Base-by-base conservation (phyloP, 2,113 vertebrate species). In the Opisthocomus hoazin region DNA sequence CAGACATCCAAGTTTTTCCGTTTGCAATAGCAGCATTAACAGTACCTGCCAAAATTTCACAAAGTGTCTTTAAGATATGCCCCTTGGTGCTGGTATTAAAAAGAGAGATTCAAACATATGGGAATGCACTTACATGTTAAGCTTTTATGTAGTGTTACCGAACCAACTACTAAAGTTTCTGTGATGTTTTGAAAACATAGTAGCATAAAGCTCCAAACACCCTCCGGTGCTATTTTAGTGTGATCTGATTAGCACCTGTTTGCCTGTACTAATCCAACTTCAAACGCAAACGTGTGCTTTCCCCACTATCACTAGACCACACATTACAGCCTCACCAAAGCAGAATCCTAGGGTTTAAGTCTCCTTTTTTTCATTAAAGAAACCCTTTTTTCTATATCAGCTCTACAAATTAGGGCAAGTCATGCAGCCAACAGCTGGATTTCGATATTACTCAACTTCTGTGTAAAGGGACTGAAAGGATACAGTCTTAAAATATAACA, bases 231-330 rank as follows among this genome's bases (percentile, higher is more conserved):
- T 87, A 46, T 65, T 96, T 95, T 83, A 87, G n/a, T 94, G 53
- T 94, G 91, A 96, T 96, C 90, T 96, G 94, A 97, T 96, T 96
- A 97, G 90, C 80, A 95, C 94, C 93, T 95, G 95, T 94, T 96
- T 93, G 63, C 74, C 66, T 86, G 60, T 48, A 92, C 58, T 96
- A 96, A 96, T 96, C 96, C 86, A 64, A 87, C 92, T 97, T 97
- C 96, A 96, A 96, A 97, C 81, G 74, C 89, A 94, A 94, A 82
- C 0, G 0, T 56, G 39, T 85, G n/a, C 77, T 92, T 96, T 86
- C 48, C 36, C 46, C n/a, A 15, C 80, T 95, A 81, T 91, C 81
- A 80, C 92, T 82, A 96, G 73, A 90, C 61, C 15, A 91, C 87
- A 96, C 36, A 66, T 84, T 93, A 95, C 54, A 77, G 36, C 34